Percentiles rank a stretch among this genome's conserved stretches.
phyloP scores from a whole-genome alignment of 2,113 vertebrate genomes.

The Amblyornis subalaris region DNA sequence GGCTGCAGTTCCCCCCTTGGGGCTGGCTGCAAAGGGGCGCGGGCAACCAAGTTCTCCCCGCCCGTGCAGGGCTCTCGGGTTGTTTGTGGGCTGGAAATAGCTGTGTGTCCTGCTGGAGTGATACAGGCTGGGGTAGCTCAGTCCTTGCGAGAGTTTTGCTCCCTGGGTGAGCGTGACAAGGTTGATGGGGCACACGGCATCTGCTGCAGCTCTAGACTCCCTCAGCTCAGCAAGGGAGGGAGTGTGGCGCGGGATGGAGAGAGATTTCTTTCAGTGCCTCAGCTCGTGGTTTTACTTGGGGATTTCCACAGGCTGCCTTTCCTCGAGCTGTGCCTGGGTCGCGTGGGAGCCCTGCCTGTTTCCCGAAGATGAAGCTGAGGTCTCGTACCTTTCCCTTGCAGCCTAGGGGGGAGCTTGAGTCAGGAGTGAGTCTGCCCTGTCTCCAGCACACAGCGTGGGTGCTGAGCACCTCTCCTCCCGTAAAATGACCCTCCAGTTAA shows the following conservation, averaged over 20 bases:
- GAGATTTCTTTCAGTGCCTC: background rate
- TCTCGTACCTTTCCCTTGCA: background rate
- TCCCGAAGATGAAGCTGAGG: background rate
- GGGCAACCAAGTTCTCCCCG: background rate
- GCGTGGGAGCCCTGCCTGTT: background rate
- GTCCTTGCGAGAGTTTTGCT: background rate
- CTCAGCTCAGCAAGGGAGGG: background rate
- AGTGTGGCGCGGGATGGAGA: background rate
- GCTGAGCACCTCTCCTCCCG: background rate
- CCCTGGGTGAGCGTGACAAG: background rate
- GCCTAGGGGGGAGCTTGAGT: background rate
- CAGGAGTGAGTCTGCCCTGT: background rate
- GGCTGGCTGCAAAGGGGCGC: background rate
- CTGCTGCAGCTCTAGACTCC: conserved; percentile 7
- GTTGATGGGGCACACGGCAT: background rate
- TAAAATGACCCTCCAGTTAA: background rate
- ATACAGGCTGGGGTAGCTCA: background rate
- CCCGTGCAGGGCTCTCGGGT: background rate
- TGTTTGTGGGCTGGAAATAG: background rate
- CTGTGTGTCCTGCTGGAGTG: background rate
- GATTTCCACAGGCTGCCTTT: background rate
- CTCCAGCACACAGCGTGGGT: background rate
- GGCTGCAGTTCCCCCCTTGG: no score
- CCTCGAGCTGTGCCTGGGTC: accelerated
- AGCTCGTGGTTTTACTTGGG: background rate